phyloP scores from a whole-genome alignment of 2,797 vertebrate species.

The Lepidocolaptes lacrymiger region DNA sequence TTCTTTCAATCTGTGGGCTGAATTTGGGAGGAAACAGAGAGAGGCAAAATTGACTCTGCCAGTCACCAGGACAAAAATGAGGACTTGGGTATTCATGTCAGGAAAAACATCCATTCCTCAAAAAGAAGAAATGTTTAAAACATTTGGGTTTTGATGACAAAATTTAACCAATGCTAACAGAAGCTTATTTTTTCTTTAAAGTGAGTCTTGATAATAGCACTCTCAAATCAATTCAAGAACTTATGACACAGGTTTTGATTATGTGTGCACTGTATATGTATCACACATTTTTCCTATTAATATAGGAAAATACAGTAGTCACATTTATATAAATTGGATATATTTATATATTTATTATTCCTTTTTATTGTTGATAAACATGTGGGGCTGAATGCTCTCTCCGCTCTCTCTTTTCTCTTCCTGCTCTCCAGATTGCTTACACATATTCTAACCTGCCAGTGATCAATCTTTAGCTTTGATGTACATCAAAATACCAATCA shows the following conservation, averaged over 20 bases:
- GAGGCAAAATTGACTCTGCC: not conserved
- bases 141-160: not conserved
- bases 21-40: not conserved
- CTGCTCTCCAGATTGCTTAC: not conserved
- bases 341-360: not conserved
- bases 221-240: not conserved
- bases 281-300: not conserved
- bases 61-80: not conserved
- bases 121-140: not conserved
- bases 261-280: fast-evolving
- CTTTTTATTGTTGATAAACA: not conserved
- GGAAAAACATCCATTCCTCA: not conserved
- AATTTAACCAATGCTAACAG: not conserved
- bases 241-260: not conserved
- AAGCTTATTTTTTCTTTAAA: not conserved
- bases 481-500: not conserved
- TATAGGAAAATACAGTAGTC: not conserved
- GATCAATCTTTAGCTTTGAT: not conserved
- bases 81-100: not conserved
- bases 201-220: not conserved
- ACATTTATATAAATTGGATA: not conserved
- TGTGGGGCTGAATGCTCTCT: not conserved
- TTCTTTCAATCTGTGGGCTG: not conserved
- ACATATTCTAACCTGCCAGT: not conserved
- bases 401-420: not conserved